phyloP scores from a whole-genome alignment of 2,113 vertebrate genomes.

The Chionodraco myersi region DNA sequence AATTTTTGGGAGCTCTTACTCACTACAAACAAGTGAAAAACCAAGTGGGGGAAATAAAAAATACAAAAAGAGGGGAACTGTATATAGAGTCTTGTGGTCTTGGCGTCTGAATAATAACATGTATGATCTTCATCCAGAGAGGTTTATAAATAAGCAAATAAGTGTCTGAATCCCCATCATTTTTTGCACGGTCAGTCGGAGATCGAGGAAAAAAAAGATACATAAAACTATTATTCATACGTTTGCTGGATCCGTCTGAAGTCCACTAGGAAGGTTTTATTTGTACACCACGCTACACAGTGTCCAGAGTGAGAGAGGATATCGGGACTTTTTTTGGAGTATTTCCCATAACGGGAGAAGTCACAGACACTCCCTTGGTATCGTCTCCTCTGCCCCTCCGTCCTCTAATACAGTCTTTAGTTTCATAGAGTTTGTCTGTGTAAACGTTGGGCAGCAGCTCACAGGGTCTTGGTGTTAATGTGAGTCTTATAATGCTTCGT shows the following conservation, averaged over 20 bases:
- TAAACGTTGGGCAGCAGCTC: slow-evolving; percentile 62
- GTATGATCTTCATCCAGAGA: slow-evolving; percentile 13
- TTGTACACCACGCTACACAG: slow-evolving; percentile 61
- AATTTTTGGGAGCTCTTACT: slow-evolving; percentile 7
- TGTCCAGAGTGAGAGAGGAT: slow-evolving; percentile 31
- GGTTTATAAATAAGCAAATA: slow-evolving; percentile 54
- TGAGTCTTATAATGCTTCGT: slow-evolving; percentile 99
- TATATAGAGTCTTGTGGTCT: slow-evolving; percentile 23
- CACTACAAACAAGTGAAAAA: slow-evolving; percentile 5
- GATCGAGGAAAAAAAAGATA: fast-evolving
- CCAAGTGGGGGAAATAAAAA: neutral
- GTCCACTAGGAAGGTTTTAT: slow-evolving; percentile 48
- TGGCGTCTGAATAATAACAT: neutral
- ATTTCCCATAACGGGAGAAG: slow-evolving; percentile 51
- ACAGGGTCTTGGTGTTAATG: slow-evolving; percentile 98
- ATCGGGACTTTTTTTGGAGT: slow-evolving; percentile 24
- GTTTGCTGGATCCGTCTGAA: slow-evolving; percentile 46
- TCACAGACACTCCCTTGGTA: slow-evolving; percentile 35
- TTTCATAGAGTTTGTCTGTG: slow-evolving; percentile 40
- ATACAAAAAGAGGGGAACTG: slow-evolving; percentile 4
- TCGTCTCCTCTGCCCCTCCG: slow-evolving; percentile 9
- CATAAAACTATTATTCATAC: slow-evolving; percentile 35
- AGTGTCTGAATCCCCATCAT: slow-evolving; percentile 13
- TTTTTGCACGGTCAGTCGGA: slow-evolving; percentile 4
- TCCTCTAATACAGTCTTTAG: slow-evolving; percentile 47